Conservation (phyloP, 2,113 vertebrate species). For the Suncus etruscus region DNA sequence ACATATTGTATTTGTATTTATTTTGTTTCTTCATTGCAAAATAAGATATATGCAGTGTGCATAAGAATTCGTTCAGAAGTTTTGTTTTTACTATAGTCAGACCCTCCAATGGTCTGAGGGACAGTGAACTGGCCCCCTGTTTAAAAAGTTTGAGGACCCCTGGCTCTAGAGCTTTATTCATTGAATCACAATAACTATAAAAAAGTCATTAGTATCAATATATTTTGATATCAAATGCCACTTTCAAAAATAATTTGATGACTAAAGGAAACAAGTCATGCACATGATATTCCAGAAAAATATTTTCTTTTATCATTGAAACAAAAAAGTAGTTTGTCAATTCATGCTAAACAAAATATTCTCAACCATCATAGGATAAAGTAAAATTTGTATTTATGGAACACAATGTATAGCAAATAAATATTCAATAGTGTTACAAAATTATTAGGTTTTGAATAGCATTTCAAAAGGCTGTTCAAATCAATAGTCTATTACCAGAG, state of each 20-base stretch:
- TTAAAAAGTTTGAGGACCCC: too few relatives aligned
- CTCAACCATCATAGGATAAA: conserved; percentile 4
- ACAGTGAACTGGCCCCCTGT: too few relatives aligned
- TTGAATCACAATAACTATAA: background rate
- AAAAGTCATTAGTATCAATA: conserved; percentile 5
- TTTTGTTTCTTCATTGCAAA: too few relatives aligned
- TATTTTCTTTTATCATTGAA: conserved; percentile 38
- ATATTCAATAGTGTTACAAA: conserved; percentile 69
- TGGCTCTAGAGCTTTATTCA: background rate
- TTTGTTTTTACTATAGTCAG: too few relatives aligned
- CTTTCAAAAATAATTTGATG: conserved; percentile 35
- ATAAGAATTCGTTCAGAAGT: too few relatives aligned
- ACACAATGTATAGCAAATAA: conserved; percentile 61
- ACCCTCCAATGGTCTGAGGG: too few relatives aligned
- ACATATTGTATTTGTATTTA: too few relatives aligned
- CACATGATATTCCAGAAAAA: conserved; percentile 16
- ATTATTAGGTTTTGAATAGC: conserved; percentile 74
- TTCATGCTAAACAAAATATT: conserved; percentile 58
- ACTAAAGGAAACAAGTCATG: conserved; percentile 30
- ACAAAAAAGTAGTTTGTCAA: conserved; percentile 4
- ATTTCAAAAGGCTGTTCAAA: conserved; percentile 74
- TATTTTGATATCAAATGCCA: conserved; percentile 26
- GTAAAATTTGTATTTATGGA: conserved; percentile 52
- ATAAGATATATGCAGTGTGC: too few relatives aligned
- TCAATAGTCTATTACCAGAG: conserved; percentile 76